These are phyloP conservation scores for Orientallactaga bullata DNA, from an alignment of 2,113 vertebrate species.

Conservation along the genomic window DNA sequence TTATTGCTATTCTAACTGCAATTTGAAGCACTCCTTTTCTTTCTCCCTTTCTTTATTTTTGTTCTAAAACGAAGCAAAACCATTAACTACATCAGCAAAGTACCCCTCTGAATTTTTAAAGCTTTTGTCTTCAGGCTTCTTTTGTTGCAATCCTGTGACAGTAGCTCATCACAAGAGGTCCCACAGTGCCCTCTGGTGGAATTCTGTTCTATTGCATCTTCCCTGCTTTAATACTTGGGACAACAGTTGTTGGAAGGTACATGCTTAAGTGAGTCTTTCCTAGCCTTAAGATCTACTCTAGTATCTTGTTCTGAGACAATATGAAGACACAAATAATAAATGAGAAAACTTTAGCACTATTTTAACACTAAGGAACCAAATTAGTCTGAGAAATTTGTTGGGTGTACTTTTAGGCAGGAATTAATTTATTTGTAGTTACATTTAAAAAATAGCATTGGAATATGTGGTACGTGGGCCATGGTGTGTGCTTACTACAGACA, in stretches of 20 bases:
- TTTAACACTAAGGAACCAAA: background rate
- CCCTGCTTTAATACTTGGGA: background rate
- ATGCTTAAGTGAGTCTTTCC: background rate
- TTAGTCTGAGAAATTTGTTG: background rate
- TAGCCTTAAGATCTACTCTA: background rate
- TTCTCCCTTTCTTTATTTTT: background rate
- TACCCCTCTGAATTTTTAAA: slow-evolving; percentile 1
- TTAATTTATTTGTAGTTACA: background rate
- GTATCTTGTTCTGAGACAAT: background rate
- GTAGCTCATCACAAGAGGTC: background rate
- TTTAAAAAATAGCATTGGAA: background rate
- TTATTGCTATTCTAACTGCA: background rate
- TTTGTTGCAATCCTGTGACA: background rate
- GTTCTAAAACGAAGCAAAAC: slow-evolving; percentile 37
- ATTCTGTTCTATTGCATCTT: background rate
- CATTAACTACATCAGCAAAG: slow-evolving; percentile 52
- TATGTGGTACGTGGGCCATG: background rate
- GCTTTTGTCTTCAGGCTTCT: background rate
- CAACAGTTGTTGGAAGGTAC: background rate
- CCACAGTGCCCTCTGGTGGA: slow-evolving; percentile 78
- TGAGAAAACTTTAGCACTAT: background rate
- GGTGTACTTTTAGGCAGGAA: background rate
- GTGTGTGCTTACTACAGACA: background rate
- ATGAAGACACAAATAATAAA: background rate
- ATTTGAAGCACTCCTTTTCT: background rate